Evolutionary conservation across 2,113 vertebrate species (phyloP).

Genomic region (Peromyscus californicus): DNA sequence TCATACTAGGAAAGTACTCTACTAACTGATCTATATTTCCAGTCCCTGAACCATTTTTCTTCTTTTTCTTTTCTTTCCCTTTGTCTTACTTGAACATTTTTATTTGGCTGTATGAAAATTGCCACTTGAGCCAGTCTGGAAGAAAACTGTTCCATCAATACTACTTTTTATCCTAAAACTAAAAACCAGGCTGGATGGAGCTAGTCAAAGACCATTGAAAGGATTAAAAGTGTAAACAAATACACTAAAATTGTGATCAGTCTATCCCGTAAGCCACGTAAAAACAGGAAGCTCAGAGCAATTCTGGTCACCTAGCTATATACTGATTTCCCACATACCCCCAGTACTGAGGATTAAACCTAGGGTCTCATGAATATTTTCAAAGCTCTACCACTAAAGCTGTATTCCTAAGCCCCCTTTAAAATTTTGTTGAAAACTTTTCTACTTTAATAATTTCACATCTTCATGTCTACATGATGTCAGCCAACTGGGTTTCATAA

Average conservation of each 20-base stretch:
- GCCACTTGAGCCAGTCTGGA: not conserved
- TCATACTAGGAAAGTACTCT: not conserved
- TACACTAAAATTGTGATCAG: not conserved
- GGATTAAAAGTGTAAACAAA: slow-evolving; percentile 20
- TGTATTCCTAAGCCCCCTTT: not conserved
- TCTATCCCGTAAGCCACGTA: not conserved
- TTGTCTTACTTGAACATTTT: slow-evolving; percentile 41
- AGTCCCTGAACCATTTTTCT: not conserved
- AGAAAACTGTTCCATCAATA: not conserved
- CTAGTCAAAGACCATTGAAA: not conserved
- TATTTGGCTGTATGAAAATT: slow-evolving; percentile 59
- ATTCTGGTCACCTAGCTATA: not conserved
- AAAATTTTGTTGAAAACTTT: slow-evolving; percentile 32
- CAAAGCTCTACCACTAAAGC: slow-evolving; percentile 6
- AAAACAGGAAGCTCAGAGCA: slow-evolving; percentile 17
- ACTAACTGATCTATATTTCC: not conserved
- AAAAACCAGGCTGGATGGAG: slow-evolving; percentile 45
- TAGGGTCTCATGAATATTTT: not conserved
- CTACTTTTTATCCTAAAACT: slow-evolving; percentile 32
- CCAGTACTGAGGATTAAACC: not conserved
- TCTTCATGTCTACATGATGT: slow-evolving; percentile 12
- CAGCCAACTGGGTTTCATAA: slow-evolving; percentile 35
- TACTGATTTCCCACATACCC: not conserved
- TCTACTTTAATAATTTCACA: not conserved
- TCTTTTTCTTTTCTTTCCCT: not conserved